phyloP scores from a whole-genome alignment of 1,140 invertebrate species.

The Brachionus sp. region DNA sequence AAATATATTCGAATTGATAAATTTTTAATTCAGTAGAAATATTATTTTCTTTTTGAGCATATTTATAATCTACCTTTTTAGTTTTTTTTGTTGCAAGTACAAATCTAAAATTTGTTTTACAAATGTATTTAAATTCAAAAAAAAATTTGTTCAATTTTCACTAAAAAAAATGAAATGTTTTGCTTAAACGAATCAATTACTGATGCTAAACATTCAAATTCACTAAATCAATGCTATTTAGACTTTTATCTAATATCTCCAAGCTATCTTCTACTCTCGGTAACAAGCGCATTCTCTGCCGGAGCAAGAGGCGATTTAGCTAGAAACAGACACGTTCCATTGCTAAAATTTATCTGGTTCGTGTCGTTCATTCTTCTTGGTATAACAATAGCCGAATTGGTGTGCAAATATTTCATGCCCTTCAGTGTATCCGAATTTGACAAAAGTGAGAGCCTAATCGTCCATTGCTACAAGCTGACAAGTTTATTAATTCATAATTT shows the following conservation, averaged over 20 bases:
- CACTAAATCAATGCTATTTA: not conserved
- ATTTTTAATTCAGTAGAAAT: not conserved
- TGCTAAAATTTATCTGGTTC: not conserved
- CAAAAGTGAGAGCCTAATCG: not conserved
- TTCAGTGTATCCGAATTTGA: not conserved
- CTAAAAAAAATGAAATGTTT: constrained; percentile 22
- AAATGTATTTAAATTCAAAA: not conserved
- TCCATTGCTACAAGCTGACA: not conserved
- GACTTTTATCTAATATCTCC: not conserved
- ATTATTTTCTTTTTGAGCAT: not conserved
- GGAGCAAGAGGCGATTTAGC: not conserved
- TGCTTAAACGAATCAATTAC: constrained; percentile 18
- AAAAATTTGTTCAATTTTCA: not conserved
- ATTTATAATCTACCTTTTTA: not conserved
- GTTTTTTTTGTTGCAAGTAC: not conserved
- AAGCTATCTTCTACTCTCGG: not conserved
- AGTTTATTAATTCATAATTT: not conserved
- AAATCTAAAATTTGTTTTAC: not conserved
- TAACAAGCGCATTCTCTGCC: not conserved
- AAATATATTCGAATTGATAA: not conserved
- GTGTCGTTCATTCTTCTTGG: not conserved
- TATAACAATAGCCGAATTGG: not conserved
- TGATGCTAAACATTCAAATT: not conserved
- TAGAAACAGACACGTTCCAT: not conserved
- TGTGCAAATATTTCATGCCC: not conserved